Evolutionary conservation across 2,797 vertebrate species (phyloP), one percentile per base, ranked within the genome.

Genomic region (Helarctos malayanus): DNA sequence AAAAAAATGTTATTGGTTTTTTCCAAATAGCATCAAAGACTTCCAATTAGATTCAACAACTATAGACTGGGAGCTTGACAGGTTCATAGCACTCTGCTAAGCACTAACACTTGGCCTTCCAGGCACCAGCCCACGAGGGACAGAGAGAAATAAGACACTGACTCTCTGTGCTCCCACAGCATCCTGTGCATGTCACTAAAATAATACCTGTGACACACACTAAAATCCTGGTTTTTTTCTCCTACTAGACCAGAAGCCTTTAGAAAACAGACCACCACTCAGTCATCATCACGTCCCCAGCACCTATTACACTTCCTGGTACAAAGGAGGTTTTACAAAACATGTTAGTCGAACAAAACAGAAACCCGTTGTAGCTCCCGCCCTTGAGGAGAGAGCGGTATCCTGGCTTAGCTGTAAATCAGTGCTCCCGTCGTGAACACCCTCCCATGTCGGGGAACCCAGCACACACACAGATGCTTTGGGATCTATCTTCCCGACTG

Each of bases 1-100:
- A 21, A 75, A 96, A 95, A 93, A 84, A 65, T 41, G 52, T 38
- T 68, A 79, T 29, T 85, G 16, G 49, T 95, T 45, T 89, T 82
- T 84, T 45, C 76, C 71, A 96, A 95, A 93, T 41, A 38, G 45
- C 65, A 81, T 65, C 41, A 84, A 79, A 47, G 54, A 89, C 29
- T 85, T 97, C 49, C 25, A 29, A 12, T 47, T 49, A 29, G 3
- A 90, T 38, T 90, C 49, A 52, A 25, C 54, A 89, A 92, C 82
- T 15, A 78, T 4, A 14, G 35, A 57, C 2, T 18, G 45, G 81
- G 47, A 85, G 25, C 6, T 25, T 16, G 45, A 23, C 78, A 41
- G 78, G 52, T 32, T 89, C 76, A 68, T 5, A 49, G 41, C 8
- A 27, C 45, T 21, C 41, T 2, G 13, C 61, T 49, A 61, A 71